Conservation (phyloP, 2,888 invertebrate species). For the Azorinus chamasolen region DNA sequence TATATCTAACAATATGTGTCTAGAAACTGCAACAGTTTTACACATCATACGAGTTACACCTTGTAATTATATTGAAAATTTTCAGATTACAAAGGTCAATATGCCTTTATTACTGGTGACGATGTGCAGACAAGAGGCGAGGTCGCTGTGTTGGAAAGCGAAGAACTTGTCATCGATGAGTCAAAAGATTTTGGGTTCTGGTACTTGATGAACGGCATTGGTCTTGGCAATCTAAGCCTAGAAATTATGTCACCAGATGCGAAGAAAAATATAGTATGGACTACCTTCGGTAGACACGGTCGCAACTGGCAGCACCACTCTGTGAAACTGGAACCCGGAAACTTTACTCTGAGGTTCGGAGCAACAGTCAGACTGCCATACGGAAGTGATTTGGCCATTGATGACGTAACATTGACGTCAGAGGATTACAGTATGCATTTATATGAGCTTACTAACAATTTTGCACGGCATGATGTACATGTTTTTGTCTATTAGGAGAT, state of each 20-base stretch:
- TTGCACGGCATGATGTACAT: too few relatives aligned
- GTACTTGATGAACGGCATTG: constrained; percentile 61
- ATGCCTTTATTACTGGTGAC: constrained; percentile 37
- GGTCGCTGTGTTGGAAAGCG: constrained; percentile 27
- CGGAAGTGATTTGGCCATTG: constrained; percentile 49
- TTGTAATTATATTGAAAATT: too few relatives aligned
- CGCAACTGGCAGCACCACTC: constrained; percentile 16
- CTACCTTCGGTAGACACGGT: constrained; percentile 30
- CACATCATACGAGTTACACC: too few relatives aligned
- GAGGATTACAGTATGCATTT: constrained; percentile 28
- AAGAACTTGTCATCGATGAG: constrained; percentile 13
- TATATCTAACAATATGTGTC: too few relatives aligned
- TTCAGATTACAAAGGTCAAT: constrained; percentile 46
- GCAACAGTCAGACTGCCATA: constrained; percentile 30
- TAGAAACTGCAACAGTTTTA: too few relatives aligned
- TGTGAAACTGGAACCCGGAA: constrained; percentile 31
- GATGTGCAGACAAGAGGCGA: constrained; percentile 12
- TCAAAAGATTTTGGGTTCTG: constrained; percentile 45
- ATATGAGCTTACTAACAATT: not conserved
- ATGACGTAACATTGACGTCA: constrained; percentile 35
- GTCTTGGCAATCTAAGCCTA: constrained; percentile 41
- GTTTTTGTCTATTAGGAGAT: not conserved
- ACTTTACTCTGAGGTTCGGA: constrained; percentile 20
- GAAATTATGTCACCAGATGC: not conserved
- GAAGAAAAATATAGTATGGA: constrained; percentile 25